These are phyloP conservation scores for Graphium colonna DNA, from an alignment of 2,888 invertebrate genomes.

Conservation along the genomic window DNA sequence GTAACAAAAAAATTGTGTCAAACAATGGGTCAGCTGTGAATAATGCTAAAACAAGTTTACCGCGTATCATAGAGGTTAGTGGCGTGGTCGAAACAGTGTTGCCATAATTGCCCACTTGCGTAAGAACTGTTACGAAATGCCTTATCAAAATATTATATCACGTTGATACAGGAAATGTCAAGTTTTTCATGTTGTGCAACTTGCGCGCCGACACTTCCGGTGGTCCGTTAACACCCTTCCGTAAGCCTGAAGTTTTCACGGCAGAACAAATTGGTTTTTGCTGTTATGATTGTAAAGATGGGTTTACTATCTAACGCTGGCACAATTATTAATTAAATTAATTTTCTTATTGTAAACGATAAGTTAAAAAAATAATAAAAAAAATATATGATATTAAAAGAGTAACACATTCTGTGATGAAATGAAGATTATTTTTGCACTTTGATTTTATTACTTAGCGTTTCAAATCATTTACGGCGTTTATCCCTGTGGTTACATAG, in stretches of 20 bases:
- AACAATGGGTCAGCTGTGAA: slow-evolving; percentile 9
- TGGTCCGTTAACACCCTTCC: slow-evolving; percentile 15
- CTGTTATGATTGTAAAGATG: too few relatives aligned
- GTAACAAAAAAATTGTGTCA: too few relatives aligned
- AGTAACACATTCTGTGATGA: too few relatives aligned
- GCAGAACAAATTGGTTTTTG: not conserved
- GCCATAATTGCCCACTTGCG: slow-evolving; percentile 19
- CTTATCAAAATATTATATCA: slow-evolving; percentile 23
- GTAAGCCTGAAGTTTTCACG: slow-evolving; percentile 1
- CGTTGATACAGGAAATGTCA: slow-evolving; percentile 22
- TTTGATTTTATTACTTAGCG: too few relatives aligned
- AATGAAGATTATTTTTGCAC: too few relatives aligned
- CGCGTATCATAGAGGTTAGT: slow-evolving; percentile 3
- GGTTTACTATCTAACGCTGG: too few relatives aligned
- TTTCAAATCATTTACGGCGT: too few relatives aligned
- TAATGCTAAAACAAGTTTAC: slow-evolving; percentile 5
- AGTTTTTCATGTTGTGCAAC: slow-evolving; percentile 22
- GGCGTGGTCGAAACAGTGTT: slow-evolving; percentile 19
- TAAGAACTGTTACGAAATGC: slow-evolving; percentile 20
- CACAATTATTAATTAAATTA: too few relatives aligned
- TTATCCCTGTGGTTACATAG: too few relatives aligned
- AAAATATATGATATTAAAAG: too few relatives aligned
- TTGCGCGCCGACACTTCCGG: slow-evolving; percentile 14
- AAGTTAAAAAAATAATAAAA: too few relatives aligned
- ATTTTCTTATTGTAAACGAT: too few relatives aligned